These are phyloP conservation scores for Channa maculata DNA, from an alignment of 2,113 vertebrate species.

Conservation along the genomic window DNA sequence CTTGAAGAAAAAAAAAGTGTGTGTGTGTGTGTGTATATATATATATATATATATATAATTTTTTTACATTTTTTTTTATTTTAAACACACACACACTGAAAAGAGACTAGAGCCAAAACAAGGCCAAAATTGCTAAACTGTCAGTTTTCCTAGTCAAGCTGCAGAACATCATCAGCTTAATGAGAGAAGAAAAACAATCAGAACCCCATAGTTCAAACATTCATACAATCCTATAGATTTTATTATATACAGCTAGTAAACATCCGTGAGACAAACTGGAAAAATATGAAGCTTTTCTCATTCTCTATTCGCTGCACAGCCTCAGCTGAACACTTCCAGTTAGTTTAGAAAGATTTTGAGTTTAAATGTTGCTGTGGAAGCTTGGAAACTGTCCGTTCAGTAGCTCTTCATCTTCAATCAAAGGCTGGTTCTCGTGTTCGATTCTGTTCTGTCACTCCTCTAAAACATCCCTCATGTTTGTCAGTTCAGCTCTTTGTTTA, in stretches of 20 bases:
- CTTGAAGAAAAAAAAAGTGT: no score
- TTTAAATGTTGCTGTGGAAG: background rate
- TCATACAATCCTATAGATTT: conserved; percentile 32
- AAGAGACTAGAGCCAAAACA: no score
- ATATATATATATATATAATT: no score
- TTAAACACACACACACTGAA: no score
- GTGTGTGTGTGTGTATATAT: no score
- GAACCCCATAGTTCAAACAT: conserved; percentile 39
- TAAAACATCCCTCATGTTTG: background rate
- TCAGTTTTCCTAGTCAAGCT: no score
- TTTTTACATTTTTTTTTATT: no score
- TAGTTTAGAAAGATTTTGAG: background rate
- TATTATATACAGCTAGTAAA: conserved; percentile 17
- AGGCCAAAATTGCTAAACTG: no score
- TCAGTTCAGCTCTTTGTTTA: background rate
- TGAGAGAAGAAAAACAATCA: background rate
- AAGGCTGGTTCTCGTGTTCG: conserved; percentile 40
- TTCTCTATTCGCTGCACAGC: background rate
- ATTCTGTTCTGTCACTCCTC: background rate
- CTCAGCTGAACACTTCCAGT: background rate
- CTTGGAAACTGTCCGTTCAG: conserved; percentile 40
- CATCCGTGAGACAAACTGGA: conserved; percentile 12
- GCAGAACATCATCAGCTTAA: background rate
- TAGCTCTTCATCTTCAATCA: conserved; percentile 19
- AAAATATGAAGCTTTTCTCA: conserved; percentile 9